phyloP scores from a whole-genome alignment of 2,113 vertebrate species.

The Proterorhinus semilunaris region DNA sequence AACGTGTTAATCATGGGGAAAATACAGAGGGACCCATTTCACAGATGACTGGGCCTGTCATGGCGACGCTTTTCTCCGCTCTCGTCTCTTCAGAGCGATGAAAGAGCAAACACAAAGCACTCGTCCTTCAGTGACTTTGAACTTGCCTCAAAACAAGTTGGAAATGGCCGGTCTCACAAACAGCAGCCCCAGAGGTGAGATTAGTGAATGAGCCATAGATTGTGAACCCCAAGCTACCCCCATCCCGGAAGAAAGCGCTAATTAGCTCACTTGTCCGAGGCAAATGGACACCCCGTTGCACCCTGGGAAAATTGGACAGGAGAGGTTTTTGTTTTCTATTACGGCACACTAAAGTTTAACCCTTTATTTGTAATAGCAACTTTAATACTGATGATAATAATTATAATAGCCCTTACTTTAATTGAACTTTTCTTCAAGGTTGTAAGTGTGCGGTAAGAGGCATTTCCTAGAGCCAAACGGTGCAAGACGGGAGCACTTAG shows the following conservation, averaged over 20 bases:
- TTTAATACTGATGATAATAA: too few relatives aligned
- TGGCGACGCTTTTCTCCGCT: slow-evolving; percentile 72
- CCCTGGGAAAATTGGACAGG: slow-evolving; percentile 32
- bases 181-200: slow-evolving; percentile 61
- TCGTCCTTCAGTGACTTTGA: slow-evolving; percentile 69
- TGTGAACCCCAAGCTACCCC: slow-evolving; percentile 15
- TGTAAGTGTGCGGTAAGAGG: too few relatives aligned
- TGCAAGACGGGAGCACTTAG: too few relatives aligned
- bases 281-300: slow-evolving; percentile 32
- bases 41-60: slow-evolving; percentile 78
- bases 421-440: too few relatives aligned
- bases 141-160: slow-evolving; percentile 67
- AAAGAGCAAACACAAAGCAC: slow-evolving; percentile 64
- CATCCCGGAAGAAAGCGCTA: slow-evolving; percentile 58
- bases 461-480: too few relatives aligned
- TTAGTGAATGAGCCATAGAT: slow-evolving; percentile 69
- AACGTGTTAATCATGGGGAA: slow-evolving; percentile 72
- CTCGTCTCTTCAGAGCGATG: slow-evolving; percentile 63
- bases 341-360: background rate
- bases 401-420: too few relatives aligned
- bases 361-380: too few relatives aligned
- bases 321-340: slow-evolving; percentile 28
- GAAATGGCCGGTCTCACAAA: slow-evolving; percentile 75
- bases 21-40: slow-evolving; percentile 68
- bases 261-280: slow-evolving; percentile 71